Base-by-base conservation (phyloP, 2,888 invertebrate species). In the Pantelozetes paolii region DNA sequence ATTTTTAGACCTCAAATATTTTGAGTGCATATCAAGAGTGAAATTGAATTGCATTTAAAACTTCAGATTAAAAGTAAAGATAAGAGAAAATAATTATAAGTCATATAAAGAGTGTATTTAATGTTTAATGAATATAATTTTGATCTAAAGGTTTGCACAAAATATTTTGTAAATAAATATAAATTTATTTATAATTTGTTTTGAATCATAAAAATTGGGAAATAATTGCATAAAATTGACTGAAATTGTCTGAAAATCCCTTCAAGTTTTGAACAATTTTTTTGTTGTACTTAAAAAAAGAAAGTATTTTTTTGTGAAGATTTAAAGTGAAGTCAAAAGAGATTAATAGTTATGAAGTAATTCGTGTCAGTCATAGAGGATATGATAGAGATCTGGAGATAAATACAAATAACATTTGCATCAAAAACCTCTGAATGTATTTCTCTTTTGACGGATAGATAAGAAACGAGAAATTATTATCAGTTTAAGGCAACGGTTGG, bases 351-450 rank as follows among this genome's bases (percentile, higher is more conserved):
- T 45, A 45, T 45, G 45, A 45, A 45, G 45, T 15, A 15, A 45
- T 45, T 45, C 36, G 18, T 45, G 45, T 54, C 23, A 54, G 8
- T 20, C 20, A 54, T 8, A 54, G 54, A 20, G 54, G 20, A 23
- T 6, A 26, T 20, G 54, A 54, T 54, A 54, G 54, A 54, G 54
- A 54, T 54, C 54, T 54, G 2, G 3, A 54, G 54, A 54, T 20
- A 26, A 20, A 54, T 20, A 54, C 20, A 54, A 2, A 54, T 20
- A 54, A 26, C 48, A 48, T 54, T 54, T 54, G 54, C 54, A 54
- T 54, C 54, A 54, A 54, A 54, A 54, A 54, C 54, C 20, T 23
- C 54, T 54, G 54, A 54, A 54, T 23, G 23, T 54, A 54, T 54
- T 23, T 54, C 54, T 54, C 23, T 15, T 54, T 54, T 45, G 15